Conservation (phyloP, 2,888 invertebrate species). For the Drosophila hamatofila region DNA sequence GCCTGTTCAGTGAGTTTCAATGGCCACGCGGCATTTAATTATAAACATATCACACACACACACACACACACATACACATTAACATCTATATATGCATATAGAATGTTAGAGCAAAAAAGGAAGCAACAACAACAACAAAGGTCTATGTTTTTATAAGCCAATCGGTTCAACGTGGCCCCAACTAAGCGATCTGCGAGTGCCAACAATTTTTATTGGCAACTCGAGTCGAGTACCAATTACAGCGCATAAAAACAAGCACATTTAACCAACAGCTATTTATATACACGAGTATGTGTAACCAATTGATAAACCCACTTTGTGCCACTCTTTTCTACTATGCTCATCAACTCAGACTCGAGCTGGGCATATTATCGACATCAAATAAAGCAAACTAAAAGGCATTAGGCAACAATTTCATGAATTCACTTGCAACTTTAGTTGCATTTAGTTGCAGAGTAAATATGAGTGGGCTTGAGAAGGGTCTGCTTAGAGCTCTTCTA, state of each 20-base stretch:
- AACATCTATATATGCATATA: background rate
- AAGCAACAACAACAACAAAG: background rate
- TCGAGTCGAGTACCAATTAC: slow-evolving; percentile 49
- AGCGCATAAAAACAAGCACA: slow-evolving; percentile 14
- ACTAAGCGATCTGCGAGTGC: too few species aligned
- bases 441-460: background rate
- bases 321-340: background rate
- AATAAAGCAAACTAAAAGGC: background rate
- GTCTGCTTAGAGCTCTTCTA: too few species aligned
- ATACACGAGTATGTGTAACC: background rate
- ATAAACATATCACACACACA: slow-evolving; percentile 62
- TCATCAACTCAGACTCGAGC: background rate
- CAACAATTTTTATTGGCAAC: slow-evolving; percentile 29
- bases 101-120: background rate
- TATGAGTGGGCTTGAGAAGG: background rate
- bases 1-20: slow-evolving; percentile 73
- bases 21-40: slow-evolving; percentile 65
- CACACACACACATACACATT: slow-evolving; percentile 10
- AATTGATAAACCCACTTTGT: background rate
- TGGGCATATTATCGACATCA: background rate
- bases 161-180: slow-evolving; percentile 13
- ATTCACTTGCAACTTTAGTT: background rate
- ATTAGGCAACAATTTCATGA: slow-evolving; percentile 3
- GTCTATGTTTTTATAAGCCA: slow-evolving; percentile 42
- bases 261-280: background rate